phyloP scores from a whole-genome alignment of 2,113 vertebrate species.

The Athene cunicularia region DNA sequence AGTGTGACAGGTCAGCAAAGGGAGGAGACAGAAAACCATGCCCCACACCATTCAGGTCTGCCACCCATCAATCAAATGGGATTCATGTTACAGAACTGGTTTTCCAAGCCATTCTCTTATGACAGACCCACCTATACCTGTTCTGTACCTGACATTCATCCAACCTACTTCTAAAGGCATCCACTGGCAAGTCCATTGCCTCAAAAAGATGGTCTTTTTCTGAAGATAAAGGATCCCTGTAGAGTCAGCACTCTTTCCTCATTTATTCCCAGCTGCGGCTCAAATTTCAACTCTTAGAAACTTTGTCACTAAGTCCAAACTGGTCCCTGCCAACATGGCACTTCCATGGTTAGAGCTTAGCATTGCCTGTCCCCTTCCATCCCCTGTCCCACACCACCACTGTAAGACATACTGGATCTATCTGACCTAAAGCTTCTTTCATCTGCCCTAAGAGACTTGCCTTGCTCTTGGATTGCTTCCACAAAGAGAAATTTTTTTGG shows the following conservation, averaged over 20 bases:
- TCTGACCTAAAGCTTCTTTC: neutral
- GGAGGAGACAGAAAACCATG: neutral
- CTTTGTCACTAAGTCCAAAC: neutral
- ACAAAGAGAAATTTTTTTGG: neutral
- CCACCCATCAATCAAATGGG: neutral
- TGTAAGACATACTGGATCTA: neutral
- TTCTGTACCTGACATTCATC: neutral
- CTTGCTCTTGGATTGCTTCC: neutral
- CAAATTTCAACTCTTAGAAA: neutral
- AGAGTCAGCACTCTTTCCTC: neutral
- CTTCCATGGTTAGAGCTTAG: neutral
- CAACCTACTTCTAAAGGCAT: neutral
- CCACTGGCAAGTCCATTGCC: neutral
- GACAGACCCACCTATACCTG: neutral
- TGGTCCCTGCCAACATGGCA: accelerated
- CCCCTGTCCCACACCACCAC: neutral
- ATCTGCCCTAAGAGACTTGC: accelerated
- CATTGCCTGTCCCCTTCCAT: neutral
- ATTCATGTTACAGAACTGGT: neutral
- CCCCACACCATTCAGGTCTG: neutral
- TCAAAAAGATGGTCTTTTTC: neutral
- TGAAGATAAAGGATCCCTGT: neutral
- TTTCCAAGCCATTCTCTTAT: neutral
- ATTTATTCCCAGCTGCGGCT: neutral
- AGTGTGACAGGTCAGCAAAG: neutral